A percentile compares a stretch with the other conserved stretches of the same genome.
These are phyloP conservation scores for Anoncus sp. DNA, from an alignment of 2,888 invertebrate species.

Conservation along the genomic window DNA sequence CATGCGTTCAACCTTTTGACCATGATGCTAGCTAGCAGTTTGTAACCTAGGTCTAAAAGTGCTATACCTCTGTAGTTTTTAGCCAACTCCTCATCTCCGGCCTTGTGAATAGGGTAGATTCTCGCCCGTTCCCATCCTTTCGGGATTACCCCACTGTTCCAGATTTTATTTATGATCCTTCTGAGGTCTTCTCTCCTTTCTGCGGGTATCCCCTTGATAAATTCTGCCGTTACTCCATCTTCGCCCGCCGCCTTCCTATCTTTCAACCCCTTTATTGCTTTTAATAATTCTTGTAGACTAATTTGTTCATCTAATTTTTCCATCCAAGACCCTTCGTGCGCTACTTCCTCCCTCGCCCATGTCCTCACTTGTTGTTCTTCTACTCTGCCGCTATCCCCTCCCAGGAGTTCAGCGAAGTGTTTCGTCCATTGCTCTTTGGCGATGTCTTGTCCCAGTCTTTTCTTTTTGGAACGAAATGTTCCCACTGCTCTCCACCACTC, in stretches of 20 bases:
- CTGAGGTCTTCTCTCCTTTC: background rate
- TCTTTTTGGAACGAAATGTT: background rate
- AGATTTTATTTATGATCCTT: background rate
- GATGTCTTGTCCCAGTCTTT: background rate
- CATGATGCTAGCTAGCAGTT: background rate
- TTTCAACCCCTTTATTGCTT: background rate
- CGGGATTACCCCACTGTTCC: background rate
- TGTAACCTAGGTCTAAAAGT: background rate
- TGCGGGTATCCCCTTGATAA: background rate
- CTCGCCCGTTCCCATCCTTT: background rate
- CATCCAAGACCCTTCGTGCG: no score
- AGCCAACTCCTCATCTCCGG: background rate
- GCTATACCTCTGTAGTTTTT: background rate
- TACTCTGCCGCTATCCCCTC: background rate
- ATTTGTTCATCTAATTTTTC: background rate
- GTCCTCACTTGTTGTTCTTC: no score
- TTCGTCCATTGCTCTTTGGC: background rate
- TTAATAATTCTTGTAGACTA: background rate
- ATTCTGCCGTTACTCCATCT: background rate
- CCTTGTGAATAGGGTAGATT: constrained; percentile 1
- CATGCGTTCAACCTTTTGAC: background rate
- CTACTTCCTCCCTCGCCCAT: background rate
- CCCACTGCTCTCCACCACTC: background rate
- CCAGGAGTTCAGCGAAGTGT: background rate
- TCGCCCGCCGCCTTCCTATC: background rate